These are phyloP conservation scores for Acrossocheilus fasciatus DNA, from an alignment of 2,797 vertebrate species.

Conservation along the genomic window DNA sequence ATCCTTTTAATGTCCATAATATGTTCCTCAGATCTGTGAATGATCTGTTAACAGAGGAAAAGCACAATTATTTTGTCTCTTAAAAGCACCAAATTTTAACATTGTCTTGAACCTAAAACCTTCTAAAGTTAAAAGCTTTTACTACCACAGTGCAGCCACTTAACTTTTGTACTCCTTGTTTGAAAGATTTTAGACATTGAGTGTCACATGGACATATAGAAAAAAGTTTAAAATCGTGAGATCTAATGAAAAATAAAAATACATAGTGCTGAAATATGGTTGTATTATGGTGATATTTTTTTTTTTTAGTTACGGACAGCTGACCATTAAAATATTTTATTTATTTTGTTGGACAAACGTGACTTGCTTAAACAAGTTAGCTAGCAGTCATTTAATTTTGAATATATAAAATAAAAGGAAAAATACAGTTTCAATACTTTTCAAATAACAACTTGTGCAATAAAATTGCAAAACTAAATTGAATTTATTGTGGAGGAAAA, in stretches of 20 bases:
- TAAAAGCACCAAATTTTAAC: not conserved
- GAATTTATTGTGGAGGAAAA: not conserved
- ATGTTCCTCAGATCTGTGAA: not conserved
- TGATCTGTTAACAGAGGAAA: not conserved
- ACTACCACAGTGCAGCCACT: not conserved
- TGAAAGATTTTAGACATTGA: not conserved
- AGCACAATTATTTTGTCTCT: not conserved
- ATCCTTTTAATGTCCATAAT: not conserved
- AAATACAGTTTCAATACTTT: not conserved
- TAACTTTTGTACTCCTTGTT: not conserved
- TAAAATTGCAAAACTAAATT: not conserved
- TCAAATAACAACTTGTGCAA: not conserved
- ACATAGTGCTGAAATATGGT: not conserved
- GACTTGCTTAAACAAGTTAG: not conserved
- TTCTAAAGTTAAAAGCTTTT: not conserved
- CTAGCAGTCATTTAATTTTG: not conserved
- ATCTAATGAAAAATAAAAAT: not conserved
- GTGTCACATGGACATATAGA: not conserved
- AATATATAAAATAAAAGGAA: not conserved
- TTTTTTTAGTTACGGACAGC: not conserved
- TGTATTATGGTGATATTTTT: not conserved
- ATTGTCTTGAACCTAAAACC: not conserved
- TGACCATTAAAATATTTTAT: not conserved
- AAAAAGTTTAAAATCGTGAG: not conserved
- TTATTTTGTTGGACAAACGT: not conserved